Evolutionary conservation across 1,140 invertebrate genomes (phyloP).

Genomic region (Plectrocnemia conspersa): DNA sequence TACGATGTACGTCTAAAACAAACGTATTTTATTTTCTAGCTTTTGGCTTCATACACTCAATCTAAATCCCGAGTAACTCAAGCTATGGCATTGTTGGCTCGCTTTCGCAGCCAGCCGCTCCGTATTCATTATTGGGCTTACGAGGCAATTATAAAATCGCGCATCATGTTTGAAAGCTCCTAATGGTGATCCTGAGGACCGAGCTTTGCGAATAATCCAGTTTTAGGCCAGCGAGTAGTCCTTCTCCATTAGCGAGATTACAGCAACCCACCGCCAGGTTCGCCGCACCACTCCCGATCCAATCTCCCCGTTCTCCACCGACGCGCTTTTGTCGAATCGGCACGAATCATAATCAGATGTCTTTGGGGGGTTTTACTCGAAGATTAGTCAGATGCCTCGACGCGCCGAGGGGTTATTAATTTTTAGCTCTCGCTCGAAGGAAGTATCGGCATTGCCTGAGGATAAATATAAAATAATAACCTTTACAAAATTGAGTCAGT

Average conservation of each 20-base stretch:
- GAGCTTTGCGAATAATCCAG: conserved; percentile 22
- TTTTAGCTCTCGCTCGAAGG: no score
- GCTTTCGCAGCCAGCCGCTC: no score
- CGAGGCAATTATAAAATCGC: conserved; percentile 15
- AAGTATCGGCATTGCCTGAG: no score
- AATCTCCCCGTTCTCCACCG: background rate
- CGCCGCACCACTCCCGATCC: background rate
- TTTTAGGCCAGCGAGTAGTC: conserved; percentile 22
- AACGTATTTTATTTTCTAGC: no score
- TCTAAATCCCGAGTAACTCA: no score
- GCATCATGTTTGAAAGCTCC: conserved; percentile 10
- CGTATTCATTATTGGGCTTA: conserved; percentile 9
- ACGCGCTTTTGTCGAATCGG: conserved; percentile 20
- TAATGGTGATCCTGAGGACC: conserved; percentile 12
- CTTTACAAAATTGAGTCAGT: no score
- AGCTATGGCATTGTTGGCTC: no score
- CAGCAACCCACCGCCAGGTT: background rate
- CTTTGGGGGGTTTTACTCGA: conserved; percentile 16
- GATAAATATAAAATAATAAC: no score
- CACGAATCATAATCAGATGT: conserved; percentile 25
- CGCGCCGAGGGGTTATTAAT: no score
- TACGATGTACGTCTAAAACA: no score
- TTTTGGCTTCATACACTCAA: no score
- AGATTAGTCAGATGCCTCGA: no score
- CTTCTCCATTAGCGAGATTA: conserved; percentile 25